Evolutionary conservation across 2,888 invertebrate species (phyloP).

Genomic region (Acronicta aceris): DNA sequence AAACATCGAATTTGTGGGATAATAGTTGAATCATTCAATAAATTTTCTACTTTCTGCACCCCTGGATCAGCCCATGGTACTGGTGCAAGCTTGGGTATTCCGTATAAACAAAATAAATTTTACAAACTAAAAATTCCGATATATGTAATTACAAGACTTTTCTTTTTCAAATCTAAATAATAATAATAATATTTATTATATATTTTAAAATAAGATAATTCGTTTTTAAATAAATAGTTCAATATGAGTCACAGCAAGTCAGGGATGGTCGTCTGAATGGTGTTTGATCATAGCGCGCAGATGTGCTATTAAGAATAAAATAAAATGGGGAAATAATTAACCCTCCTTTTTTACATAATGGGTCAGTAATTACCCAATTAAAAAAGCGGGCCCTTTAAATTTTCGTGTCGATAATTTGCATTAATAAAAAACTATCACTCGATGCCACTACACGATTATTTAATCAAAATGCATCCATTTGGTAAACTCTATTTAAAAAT

Average conservation of each 20-base stretch:
- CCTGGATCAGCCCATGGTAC: slow-evolving; percentile 68
- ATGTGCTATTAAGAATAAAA: not conserved
- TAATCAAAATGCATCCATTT: too few species aligned
- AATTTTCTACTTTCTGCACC: slow-evolving; percentile 84
- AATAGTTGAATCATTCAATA: slow-evolving; percentile 88
- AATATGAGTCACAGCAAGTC: not conserved
- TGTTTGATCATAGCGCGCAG: not conserved
- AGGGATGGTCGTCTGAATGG: not conserved
- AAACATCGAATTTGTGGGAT: slow-evolving; percentile 46
- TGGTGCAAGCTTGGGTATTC: slow-evolving; percentile 83
- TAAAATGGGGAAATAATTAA: not conserved
- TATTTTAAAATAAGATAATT: slow-evolving; percentile 2
- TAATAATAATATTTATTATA: not conserved
- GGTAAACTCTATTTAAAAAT: too few species aligned
- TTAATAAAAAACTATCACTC: not conserved
- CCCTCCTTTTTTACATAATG: slow-evolving; percentile 2
- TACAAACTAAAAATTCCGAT: slow-evolving; percentile 75
- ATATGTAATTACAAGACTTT: slow-evolving; percentile 38
- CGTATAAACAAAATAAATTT: slow-evolving; percentile 59
- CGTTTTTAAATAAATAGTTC: slow-evolving; percentile 8
- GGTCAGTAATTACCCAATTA: not conserved
- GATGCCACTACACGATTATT: not conserved
- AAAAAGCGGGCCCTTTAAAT: not conserved
- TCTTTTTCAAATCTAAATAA: not conserved
- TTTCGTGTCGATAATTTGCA: not conserved